Percentiles rank a stretch among this genome's conserved stretches.
These are phyloP conservation scores for Heteronetta atricapilla DNA, from an alignment of 2,113 vertebrate genomes.

Conservation along the genomic window DNA sequence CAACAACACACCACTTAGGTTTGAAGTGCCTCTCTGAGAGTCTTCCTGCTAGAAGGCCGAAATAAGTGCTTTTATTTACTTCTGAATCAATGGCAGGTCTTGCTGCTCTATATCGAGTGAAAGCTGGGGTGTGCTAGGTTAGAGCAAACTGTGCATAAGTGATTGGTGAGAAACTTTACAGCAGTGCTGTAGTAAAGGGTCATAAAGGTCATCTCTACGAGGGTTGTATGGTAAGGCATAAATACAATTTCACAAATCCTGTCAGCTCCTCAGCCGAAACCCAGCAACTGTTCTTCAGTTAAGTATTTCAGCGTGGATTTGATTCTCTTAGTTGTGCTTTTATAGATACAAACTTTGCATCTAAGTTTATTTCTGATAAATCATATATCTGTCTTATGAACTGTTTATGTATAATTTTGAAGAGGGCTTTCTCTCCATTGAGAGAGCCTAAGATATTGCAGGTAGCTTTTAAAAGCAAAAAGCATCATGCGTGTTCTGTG, in stretches of 20 bases:
- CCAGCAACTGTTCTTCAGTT: background rate
- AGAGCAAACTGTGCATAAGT: background rate
- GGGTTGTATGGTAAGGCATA: background rate
- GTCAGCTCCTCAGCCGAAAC: background rate
- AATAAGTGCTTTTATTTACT: background rate
- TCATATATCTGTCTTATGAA: background rate
- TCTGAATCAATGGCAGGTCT: background rate
- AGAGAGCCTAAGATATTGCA: background rate
- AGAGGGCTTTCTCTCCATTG: background rate
- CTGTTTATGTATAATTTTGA: background rate
- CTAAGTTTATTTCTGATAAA: background rate
- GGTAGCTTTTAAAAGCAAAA: background rate
- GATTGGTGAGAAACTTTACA: background rate
- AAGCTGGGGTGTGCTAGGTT: fast-evolving
- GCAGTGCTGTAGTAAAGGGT: background rate
- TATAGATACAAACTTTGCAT: background rate
- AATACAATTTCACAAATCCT: background rate
- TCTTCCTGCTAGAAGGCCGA: background rate
- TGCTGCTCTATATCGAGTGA: background rate
- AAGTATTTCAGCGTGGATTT: background rate
- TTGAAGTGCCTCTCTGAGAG: background rate
- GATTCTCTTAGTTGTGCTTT: background rate
- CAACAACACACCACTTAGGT: background rate
- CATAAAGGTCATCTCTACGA: background rate
- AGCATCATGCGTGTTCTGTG: fast-evolving